Percentiles rank a stretch among this genome's conserved stretches.
phyloP scores from a whole-genome alignment of 2,888 invertebrate genomes.

The Timema cristinae region DNA sequence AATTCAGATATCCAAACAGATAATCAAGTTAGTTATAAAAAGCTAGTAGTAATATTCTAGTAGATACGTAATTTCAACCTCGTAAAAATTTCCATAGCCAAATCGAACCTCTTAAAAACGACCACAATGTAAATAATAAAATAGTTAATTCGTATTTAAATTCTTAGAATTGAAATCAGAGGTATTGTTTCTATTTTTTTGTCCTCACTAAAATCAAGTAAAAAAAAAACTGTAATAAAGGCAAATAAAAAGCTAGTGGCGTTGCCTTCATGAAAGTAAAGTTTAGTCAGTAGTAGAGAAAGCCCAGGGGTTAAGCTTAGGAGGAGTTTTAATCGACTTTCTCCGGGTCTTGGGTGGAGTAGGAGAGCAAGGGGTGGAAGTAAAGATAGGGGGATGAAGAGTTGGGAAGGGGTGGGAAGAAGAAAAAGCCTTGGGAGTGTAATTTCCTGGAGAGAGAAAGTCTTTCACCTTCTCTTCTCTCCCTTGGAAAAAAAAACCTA shows the following conservation, averaged over 20 bases:
- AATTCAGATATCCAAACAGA: too few species aligned
- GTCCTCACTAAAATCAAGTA: too few species aligned
- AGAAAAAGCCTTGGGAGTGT: constrained; percentile 19
- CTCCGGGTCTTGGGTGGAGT: constrained; percentile 1
- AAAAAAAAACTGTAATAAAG: constrained; percentile 10
- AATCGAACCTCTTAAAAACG: too few species aligned
- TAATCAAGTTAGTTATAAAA: too few species aligned
- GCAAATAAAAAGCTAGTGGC: constrained; percentile 14
- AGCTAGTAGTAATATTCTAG: too few species aligned
- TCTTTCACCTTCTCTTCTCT: constrained; percentile 1
- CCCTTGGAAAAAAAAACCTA: not conserved
- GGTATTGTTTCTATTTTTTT: too few species aligned
- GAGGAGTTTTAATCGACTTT: constrained; percentile 16
- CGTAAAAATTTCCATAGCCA: too few species aligned
- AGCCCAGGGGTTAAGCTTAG: constrained; percentile 14
- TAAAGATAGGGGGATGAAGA: not conserved
- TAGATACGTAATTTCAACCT: too few species aligned
- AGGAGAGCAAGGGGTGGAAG: constrained; percentile 7
- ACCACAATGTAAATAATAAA: too few species aligned
- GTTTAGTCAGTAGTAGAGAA: constrained; percentile 8
- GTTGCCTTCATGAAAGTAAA: constrained; percentile 19
- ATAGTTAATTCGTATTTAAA: too few species aligned
- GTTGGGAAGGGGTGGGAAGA: constrained; percentile 10
- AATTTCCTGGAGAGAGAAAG: constrained; percentile 17
- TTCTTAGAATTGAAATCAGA: too few species aligned